Base-by-base conservation (phyloP, 2,888 invertebrate species). In the Aleiodes testaceus region DNA sequence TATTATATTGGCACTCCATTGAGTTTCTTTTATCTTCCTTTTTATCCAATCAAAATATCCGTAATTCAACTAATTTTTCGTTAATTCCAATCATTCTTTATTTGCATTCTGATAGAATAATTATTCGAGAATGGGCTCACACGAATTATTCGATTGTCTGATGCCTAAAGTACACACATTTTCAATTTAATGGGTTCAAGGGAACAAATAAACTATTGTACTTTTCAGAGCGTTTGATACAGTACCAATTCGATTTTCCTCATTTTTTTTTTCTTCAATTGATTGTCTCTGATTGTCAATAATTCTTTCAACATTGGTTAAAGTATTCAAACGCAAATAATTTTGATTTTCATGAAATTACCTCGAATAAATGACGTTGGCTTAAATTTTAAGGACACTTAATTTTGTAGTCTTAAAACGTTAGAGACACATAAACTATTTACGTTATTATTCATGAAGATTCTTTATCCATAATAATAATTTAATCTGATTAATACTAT, bases 351-450 rank as follows among this genome's bases (percentile, higher is more conserved):
- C 66, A 66, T 45, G 47, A 67, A n/a, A 68, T 69, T 69, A 61
- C 16, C 36, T 63, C 67, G 1, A 26, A 26, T 26, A 5, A 26
- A 26, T 26, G 26, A 26, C 22, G 36, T 50, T 71, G 63, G 45
- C 77, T 77, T 77, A 77, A 84, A 85, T 81, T 80, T 86, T 87
- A 87, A 87, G 86, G 86, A 86, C 87, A 87, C 87, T 87, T 87
- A 84, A 84, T 82, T 85, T 84, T 80, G 80, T 85, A 83, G 75
- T 79, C 75, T 80, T 80, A 76, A 77, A 78, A 73, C 49, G 36
- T 72, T 74, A 67, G 22, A 59, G 49, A 72, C 66, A 76, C 74
- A 73, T 65, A 55, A 72, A 75, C 18, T 64, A 63, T 72, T n/a
- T 47, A 71, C 47, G 16, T 45, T 53, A 55, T 69, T 26, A 26